These are phyloP conservation scores for Myotis myotis DNA, from an alignment of 2,797 vertebrate genomes.

Conservation along the genomic window DNA sequence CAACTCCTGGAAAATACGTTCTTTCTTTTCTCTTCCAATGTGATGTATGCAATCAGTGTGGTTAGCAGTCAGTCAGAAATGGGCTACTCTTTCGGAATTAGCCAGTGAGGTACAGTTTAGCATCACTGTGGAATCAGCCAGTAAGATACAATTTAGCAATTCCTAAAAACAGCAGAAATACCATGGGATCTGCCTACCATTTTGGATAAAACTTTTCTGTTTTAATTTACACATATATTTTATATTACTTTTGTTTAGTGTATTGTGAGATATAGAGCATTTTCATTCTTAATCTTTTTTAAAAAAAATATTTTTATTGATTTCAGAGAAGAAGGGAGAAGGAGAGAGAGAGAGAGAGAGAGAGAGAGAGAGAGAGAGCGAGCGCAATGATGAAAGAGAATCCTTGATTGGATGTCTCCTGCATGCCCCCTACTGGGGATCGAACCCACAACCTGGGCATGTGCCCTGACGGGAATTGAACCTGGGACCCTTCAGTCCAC, in stretches of 20 bases:
- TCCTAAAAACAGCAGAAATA: not conserved
- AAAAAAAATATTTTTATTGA: no score
- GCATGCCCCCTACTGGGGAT: no score
- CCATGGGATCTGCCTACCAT: not conserved
- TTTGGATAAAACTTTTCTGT: conserved; percentile 41
- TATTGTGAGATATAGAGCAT: conserved; percentile 50
- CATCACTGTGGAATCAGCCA: not conserved
- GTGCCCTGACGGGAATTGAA: no score
- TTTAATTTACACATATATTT: conserved; percentile 53
- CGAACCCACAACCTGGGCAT: no score
- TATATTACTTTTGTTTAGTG: conserved; percentile 51
- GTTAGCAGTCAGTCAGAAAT: not conserved
- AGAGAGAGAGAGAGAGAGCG: no score
- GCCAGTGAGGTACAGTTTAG: not conserved
- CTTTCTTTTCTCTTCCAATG: not conserved
- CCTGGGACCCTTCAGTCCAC: no score
- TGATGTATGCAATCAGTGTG: not conserved
- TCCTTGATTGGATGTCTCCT: no score
- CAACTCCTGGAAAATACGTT: conserved; percentile 46
- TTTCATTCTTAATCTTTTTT: conserved; percentile 38
- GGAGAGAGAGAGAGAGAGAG: no score
- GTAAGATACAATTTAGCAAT: not conserved
- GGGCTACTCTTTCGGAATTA: not conserved
- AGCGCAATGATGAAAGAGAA: no score
- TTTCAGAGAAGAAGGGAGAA: no score